phyloP scores from a whole-genome alignment of 2,888 invertebrate genomes.

The Ligdia adustata region DNA sequence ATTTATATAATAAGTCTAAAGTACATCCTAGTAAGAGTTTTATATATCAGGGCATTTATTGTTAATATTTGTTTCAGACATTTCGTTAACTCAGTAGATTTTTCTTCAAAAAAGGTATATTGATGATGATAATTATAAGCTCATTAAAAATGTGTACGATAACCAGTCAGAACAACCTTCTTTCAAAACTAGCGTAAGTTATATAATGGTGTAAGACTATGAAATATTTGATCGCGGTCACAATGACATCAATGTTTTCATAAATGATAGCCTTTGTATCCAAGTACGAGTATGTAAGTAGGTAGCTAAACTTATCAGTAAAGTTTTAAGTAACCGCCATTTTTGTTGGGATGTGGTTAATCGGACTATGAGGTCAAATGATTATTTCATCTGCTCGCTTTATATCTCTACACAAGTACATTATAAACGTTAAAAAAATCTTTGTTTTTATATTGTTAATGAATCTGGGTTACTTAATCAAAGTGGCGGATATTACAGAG shows the following conservation, averaged over 20 bases:
- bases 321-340: constrained; percentile 51
- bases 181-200: too few species aligned
- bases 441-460: constrained; percentile 14
- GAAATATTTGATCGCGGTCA: constrained; percentile 40
- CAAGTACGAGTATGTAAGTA: constrained; percentile 38
- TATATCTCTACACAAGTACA: constrained; percentile 15
- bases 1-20: too few species aligned
- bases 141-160: too few species aligned
- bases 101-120: too few species aligned
- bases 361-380: constrained; percentile 43
- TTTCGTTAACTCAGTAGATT: too few species aligned
- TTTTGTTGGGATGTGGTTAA: constrained; percentile 44
- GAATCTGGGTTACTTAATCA: constrained; percentile 14
- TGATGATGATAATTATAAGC: too few species aligned
- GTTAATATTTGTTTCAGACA: too few species aligned
- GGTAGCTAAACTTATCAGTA: constrained; percentile 45
- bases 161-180: too few species aligned
- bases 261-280: constrained; percentile 62
- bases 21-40: too few species aligned
- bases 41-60: too few species aligned
- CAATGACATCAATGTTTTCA: constrained; percentile 59
- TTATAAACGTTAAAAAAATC: constrained; percentile 10
- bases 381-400: constrained; percentile 27
- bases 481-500: too few species aligned
- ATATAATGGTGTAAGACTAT: too few species aligned